These are phyloP conservation scores for Holothuria glaberrima DNA, from an alignment of 35 echinoderm and acorn worm genomes.

Conservation along the genomic window DNA sequence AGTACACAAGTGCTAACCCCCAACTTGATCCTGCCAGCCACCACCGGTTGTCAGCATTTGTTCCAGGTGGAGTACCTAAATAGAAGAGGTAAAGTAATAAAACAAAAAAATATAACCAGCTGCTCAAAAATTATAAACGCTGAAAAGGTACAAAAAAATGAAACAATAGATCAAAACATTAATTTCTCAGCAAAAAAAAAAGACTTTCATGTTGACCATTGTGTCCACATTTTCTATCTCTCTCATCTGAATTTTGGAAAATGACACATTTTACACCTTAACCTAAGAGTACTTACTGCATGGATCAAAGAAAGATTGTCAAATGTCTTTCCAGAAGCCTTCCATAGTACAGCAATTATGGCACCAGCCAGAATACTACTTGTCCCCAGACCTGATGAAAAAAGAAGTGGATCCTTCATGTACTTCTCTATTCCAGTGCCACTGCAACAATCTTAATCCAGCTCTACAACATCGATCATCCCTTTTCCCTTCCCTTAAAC, in stretches of 20 bases:
- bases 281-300: constrained; percentile 79
- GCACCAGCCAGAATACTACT: constrained; percentile 96
- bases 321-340: constrained; percentile 76
- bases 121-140: too few relatives aligned
- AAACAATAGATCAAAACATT: too few relatives aligned
- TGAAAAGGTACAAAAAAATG: too few relatives aligned
- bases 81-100: not conserved
- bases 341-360: constrained; percentile 88
- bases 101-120: too few relatives aligned
- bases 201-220: too few relatives aligned
- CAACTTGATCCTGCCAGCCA: constrained; percentile 99
- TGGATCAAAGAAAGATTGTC: constrained; percentile 91
- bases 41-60: constrained; percentile 99
- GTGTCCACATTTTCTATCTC: too few relatives aligned
- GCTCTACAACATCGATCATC: too few relatives aligned
- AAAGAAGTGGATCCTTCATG: too few relatives aligned
- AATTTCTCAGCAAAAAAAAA: too few relatives aligned
- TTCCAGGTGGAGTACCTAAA: constrained; percentile 90
- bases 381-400: constrained; percentile 79
- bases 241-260: not conserved
- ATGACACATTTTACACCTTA: not conserved
- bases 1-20: constrained; percentile 61
- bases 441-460: too few relatives aligned
- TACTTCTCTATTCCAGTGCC: too few relatives aligned
- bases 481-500: too few relatives aligned